Percentiles rank a stretch among this genome's conserved stretches.
phyloP scores from a whole-genome alignment of 2,113 vertebrate genomes.

The Myotis brandtii region DNA sequence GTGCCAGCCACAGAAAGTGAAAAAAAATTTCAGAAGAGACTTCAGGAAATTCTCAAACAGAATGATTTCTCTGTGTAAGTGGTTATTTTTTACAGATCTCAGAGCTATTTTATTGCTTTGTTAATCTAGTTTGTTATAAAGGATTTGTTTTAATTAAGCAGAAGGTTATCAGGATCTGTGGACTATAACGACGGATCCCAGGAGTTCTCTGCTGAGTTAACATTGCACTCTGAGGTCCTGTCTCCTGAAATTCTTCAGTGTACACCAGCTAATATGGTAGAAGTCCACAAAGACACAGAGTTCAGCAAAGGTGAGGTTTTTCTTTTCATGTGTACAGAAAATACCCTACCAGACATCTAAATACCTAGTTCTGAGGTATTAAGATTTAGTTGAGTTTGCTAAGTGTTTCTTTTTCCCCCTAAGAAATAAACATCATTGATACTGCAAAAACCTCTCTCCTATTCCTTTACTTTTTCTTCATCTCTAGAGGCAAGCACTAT shows the following conservation, averaged over 20 bases:
- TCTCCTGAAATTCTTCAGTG: constrained; percentile 87
- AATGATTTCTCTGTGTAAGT: constrained; percentile 96
- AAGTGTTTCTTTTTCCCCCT: background rate
- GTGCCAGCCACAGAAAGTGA: constrained; percentile 92
- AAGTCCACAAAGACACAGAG: constrained; percentile 91
- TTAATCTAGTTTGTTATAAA: constrained; percentile 82
- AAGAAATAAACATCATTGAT: background rate
- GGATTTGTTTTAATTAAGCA: constrained; percentile 83
- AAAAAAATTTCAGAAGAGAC: constrained; percentile 94
- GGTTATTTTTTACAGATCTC: constrained; percentile 71
- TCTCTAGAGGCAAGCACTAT: constrained; percentile 28
- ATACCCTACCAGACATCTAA: background rate
- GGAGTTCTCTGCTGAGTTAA: constrained; percentile 90
- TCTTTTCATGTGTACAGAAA: constrained; percentile 38
- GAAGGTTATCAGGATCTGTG: constrained; percentile 90
- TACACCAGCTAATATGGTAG: constrained; percentile 91
- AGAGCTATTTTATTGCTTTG: constrained; percentile 75
- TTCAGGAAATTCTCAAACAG: constrained; percentile 96
- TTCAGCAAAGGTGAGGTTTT: constrained; percentile 85
- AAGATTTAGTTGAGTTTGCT: constrained; percentile 28
- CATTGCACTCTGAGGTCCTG: constrained; percentile 89
- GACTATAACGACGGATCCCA: constrained; percentile 89
- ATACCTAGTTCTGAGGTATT: background rate
- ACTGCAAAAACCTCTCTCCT: constrained; percentile 17
- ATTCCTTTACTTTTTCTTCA: constrained; percentile 9